phyloP scores from a whole-genome alignment of 2,113 vertebrate genomes.

The Mellivora capensis region DNA sequence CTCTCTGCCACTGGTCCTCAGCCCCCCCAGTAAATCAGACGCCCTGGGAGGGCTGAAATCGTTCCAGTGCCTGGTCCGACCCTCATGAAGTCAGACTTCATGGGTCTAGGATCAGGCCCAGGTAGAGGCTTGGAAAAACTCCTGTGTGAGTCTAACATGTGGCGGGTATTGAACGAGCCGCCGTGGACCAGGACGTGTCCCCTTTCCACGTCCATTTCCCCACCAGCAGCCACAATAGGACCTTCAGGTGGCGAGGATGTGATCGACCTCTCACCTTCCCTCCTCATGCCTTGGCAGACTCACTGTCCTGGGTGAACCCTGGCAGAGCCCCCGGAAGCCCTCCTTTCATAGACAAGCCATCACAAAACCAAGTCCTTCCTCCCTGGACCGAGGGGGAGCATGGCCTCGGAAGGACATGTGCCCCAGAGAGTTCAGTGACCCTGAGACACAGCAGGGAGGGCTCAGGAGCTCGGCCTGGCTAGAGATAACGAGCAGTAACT shows the following conservation, averaged over 20 bases:
- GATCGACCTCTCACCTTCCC: too few species aligned
- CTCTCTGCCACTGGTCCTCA: neutral
- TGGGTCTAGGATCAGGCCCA: neutral
- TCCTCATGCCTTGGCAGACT: neutral
- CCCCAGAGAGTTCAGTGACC: neutral
- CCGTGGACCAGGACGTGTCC: neutral
- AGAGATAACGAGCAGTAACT: neutral
- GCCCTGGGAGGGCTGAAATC: too few species aligned
- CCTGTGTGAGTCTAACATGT: rapidly evolving
- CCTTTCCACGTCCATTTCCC: too few species aligned
- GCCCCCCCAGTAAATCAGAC: rapidly evolving
- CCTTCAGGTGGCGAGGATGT: neutral
- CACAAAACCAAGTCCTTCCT: neutral
- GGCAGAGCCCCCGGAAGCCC: neutral
- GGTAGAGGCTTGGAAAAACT: neutral
- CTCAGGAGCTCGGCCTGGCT: rapidly evolving
- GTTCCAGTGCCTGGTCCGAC: neutral
- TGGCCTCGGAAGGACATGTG: neutral
- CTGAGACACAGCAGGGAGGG: neutral
- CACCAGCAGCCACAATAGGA: neutral
- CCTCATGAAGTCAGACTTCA: neutral
- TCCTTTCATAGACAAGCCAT: neutral
- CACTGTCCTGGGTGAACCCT: neutral
- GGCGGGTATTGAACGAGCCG: rapidly evolving
- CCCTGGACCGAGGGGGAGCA: neutral